These are phyloP conservation scores for Caenorhabditis sinica DNA, from an alignment of 2,888 invertebrate species.

Conservation along the genomic window DNA sequence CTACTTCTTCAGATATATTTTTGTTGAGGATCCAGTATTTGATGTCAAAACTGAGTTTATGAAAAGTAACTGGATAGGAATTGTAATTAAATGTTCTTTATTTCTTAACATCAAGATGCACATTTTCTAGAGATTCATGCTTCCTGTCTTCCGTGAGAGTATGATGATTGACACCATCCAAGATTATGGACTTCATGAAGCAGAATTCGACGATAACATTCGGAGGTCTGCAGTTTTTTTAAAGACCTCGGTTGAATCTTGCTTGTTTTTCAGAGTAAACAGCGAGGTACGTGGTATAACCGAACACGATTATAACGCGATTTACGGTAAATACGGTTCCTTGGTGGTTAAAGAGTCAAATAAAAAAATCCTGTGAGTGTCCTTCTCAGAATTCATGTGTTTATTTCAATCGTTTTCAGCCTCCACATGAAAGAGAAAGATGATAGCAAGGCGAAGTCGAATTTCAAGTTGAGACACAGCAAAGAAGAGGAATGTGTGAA, in stretches of 20 bases:
- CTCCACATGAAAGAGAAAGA: not conserved
- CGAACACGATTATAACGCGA: not conserved
- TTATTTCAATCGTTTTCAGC: not conserved
- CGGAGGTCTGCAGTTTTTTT: not conserved
- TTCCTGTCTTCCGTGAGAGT: constrained; percentile 5
- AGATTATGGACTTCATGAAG: constrained; percentile 12
- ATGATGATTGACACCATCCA: not conserved
- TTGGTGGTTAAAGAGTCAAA: not conserved
- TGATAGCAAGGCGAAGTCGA: not conserved
- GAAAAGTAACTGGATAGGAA: constrained; percentile 1
- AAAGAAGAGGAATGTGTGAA: constrained; percentile 29
- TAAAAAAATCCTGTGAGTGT: constrained; percentile 8
- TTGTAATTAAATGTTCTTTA: too few species aligned
- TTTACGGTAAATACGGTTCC: constrained; percentile 2
- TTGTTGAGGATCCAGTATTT: constrained; percentile 27
- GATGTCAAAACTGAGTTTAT: constrained; percentile 15
- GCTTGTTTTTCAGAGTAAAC: not conserved
- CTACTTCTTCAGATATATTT: constrained; percentile 5
- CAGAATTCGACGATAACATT: constrained; percentile 14
- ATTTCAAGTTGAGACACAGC: constrained; percentile 23
- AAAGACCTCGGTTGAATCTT: not conserved
- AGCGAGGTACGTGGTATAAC: not conserved
- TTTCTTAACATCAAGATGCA: too few species aligned
- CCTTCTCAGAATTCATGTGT: not conserved
- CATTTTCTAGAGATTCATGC: constrained; percentile 19